phyloP scores from a whole-genome alignment of 1,140 invertebrate genomes.

The Amphibalanus amphitrite region DNA sequence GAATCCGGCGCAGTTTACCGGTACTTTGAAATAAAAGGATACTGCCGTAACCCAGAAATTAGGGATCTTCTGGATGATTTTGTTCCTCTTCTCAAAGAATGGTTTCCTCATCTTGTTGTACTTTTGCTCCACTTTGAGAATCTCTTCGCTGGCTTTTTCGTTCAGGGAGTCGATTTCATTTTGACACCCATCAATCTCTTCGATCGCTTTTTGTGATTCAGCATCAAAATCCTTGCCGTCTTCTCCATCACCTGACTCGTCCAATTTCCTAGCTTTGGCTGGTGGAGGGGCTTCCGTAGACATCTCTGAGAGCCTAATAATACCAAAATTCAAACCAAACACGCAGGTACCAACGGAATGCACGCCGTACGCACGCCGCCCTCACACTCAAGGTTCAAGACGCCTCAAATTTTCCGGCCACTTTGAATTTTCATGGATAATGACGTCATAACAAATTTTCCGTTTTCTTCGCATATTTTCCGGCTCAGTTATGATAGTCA shows the following conservation, averaged over 20 bases:
- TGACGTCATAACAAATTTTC: too few relatives aligned
- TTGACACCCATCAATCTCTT: slow-evolving; percentile 62
- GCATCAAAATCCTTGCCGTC: slow-evolving; percentile 38
- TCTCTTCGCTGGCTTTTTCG: slow-evolving; percentile 75
- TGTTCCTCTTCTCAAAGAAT: slow-evolving; percentile 62
- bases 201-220: slow-evolving; percentile 48
- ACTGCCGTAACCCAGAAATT: slow-evolving; percentile 85
- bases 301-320: too few relatives aligned
- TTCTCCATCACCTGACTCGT: slow-evolving; percentile 21
- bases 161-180: slow-evolving; percentile 64
- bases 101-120: slow-evolving; percentile 76
- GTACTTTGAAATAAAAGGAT: slow-evolving; percentile 28
- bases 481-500: too few relatives aligned
- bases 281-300: not conserved
- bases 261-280: not conserved
- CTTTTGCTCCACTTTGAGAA: slow-evolving; percentile 78
- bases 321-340: too few relatives aligned
- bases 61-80: slow-evolving; percentile 68
- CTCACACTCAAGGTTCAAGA: too few relatives aligned
- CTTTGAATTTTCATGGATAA: too few relatives aligned
- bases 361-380: too few relatives aligned
- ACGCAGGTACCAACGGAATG: too few relatives aligned
- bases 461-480: too few relatives aligned
- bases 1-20: not conserved
- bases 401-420: too few relatives aligned